These are phyloP conservation scores for Eumerus sabulonum DNA, from an alignment of 2,888 invertebrate genomes.

Conservation along the genomic window DNA sequence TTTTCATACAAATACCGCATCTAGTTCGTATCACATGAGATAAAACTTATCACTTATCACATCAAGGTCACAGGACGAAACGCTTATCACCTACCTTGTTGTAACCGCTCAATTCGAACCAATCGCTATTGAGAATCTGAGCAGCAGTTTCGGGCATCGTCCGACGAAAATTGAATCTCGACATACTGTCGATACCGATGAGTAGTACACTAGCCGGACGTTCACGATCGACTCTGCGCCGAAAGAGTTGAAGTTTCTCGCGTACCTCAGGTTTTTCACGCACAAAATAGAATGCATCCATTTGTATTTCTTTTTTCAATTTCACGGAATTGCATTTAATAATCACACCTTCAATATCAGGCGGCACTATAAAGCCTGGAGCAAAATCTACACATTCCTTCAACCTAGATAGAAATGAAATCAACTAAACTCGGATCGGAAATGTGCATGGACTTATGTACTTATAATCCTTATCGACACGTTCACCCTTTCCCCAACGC, in stretches of 20 bases:
- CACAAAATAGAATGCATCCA: slow-evolving; percentile 81
- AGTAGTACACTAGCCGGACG: slow-evolving; percentile 82
- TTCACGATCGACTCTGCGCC: neutral
- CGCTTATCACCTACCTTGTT: slow-evolving; percentile 81
- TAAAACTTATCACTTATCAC: no score
- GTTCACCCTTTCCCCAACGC: slow-evolving; percentile 71
- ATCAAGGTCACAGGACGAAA: no score
- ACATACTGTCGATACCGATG: slow-evolving; percentile 91
- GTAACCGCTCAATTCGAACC: slow-evolving; percentile 87
- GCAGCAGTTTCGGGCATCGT: slow-evolving; percentile 85
- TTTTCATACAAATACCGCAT: no score
- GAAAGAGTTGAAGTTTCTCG: neutral
- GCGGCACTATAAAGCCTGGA: slow-evolving; percentile 72
- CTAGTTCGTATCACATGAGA: no score
- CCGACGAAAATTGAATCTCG: slow-evolving; percentile 86
- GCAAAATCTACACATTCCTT: slow-evolving; percentile 70
- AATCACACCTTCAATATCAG: slow-evolving; percentile 71
- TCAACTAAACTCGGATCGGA: no score
- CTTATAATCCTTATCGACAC: slow-evolving; percentile 73
- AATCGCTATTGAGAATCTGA: slow-evolving; percentile 83
- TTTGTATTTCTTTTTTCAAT: slow-evolving; percentile 71
- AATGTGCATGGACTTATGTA: slow-evolving; percentile 67
- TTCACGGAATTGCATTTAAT: slow-evolving; percentile 76
- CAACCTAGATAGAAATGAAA: slow-evolving; percentile 68
- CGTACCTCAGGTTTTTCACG: slow-evolving; percentile 78